Conservation (phyloP, 2,888 invertebrate species). For the Homarus gammarus region DNA sequence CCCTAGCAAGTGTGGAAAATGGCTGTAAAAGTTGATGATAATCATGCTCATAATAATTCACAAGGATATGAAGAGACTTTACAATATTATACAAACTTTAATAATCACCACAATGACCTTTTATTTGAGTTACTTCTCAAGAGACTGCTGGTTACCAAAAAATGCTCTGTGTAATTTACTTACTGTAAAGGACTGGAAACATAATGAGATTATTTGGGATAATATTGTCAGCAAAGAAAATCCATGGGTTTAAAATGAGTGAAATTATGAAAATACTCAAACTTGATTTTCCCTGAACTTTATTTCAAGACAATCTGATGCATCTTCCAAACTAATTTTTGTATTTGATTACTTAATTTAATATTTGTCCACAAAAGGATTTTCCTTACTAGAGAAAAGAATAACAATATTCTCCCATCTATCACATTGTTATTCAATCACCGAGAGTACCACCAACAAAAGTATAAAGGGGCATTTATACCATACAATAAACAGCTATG, state of each 20-base stretch:
- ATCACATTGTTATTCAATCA: background rate
- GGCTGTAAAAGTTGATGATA: too few species aligned
- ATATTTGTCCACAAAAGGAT: too few species aligned
- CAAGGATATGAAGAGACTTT: background rate
- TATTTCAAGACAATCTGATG: too few species aligned
- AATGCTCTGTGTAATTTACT: background rate
- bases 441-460: background rate
- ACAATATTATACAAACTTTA: conserved; percentile 16
- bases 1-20: too few species aligned
- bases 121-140: background rate
- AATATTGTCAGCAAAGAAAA: background rate
- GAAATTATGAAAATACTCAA: too few species aligned
- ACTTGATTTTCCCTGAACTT: too few species aligned
- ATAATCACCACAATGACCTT: conserved; percentile 3
- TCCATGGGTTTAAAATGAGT: background rate
- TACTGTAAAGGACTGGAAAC: background rate
- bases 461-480: conserved; percentile 9
- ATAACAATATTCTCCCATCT: background rate
- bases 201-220: background rate
- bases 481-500: background rate
- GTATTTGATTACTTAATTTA: too few species aligned
- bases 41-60: too few species aligned
- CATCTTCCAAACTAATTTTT: background rate
- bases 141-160: conserved; percentile 2
- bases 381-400: background rate